Base-by-base conservation (phyloP, 1,140 invertebrate genomes). In the Lysiphlebus fabarum region DNA sequence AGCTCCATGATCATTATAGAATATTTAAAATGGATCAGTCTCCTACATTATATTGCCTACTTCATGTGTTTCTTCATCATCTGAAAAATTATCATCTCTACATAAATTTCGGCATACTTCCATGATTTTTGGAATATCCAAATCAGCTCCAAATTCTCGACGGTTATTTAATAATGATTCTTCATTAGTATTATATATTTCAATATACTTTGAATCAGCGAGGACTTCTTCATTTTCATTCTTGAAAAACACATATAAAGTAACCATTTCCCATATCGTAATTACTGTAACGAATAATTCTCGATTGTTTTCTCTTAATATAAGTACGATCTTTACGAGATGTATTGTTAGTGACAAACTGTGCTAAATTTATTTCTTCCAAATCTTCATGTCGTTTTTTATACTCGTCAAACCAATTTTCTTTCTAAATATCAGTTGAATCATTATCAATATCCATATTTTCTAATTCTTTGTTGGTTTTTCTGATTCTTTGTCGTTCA, bases 241-340 rank as follows among this genome's bases (percentile, higher is more conserved):
- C 50, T 54, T 17, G 62, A 72, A 76, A 17, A 69, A 66, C 54
- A 71, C 38, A 61, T 74, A 63, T 26, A 73, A 56, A 6, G 59
- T 37, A 41, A 74, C 68, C 68, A 71, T 71, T 62, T 75, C 73
- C 26, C 71, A 72, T 70, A 59, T 74, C 69, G 69, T 42, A 73
- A 64, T 53, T 73, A 74, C 47, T 69, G 66, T 40, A 77, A 74
- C 60, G 64, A 56, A 71, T 75, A 14, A 75, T 41, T 55, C 49
- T 56, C 53, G 67, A 62, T 9, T 45, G 49, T 49, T 41, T 67
- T 45, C 66, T 61, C 44, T n/a, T n/a, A n/a, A n/a, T n/a, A n/a
- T n/a, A n/a, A n/a, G n/a, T n/a, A n/a, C n/a, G n/a, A n/a, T n/a
- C n/a, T n/a, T n/a, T n/a, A n/a, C n/a, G n/a, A n/a, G n/a, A n/a